Percentiles rank a stretch among this genome's conserved stretches.
phyloP scores from a whole-genome alignment of 2,888 invertebrate species.

The Nymphalis polychloros region DNA sequence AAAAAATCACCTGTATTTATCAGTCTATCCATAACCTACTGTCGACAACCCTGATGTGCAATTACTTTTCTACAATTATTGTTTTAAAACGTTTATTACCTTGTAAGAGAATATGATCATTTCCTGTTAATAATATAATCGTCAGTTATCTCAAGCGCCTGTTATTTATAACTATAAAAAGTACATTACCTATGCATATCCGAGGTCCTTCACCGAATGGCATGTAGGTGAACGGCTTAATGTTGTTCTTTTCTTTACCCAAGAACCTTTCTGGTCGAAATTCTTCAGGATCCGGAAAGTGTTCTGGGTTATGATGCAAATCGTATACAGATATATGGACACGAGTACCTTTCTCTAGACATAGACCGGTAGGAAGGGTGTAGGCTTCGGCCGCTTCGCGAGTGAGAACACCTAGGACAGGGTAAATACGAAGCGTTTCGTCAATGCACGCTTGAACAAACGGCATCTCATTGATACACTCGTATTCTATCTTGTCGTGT shows the following conservation, averaged over 20 bases:
- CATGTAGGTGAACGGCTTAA: slow-evolving; percentile 54
- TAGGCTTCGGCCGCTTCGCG: slow-evolving; percentile 58
- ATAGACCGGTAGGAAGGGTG: slow-evolving; percentile 48
- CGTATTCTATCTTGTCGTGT: slow-evolving; percentile 46
- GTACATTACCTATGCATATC: slow-evolving; percentile 54
- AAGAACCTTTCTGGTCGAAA: slow-evolving; percentile 60
- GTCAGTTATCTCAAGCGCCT: no score
- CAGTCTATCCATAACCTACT: no score
- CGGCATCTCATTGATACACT: slow-evolving; percentile 51
- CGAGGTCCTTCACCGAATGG: slow-evolving; percentile 62
- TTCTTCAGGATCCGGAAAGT: slow-evolving; percentile 57
- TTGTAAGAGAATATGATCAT: no score
- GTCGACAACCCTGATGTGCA: no score
- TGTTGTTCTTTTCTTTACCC: slow-evolving; percentile 47
- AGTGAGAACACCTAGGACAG: slow-evolving; percentile 51
- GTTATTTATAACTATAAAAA: neutral
- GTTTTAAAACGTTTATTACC: no score
- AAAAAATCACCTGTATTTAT: no score
- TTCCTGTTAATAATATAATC: no score
- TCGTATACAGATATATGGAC: slow-evolving; percentile 59
- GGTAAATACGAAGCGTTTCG: slow-evolving; percentile 56
- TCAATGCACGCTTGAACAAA: slow-evolving; percentile 54
- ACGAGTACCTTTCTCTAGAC: slow-evolving; percentile 54
- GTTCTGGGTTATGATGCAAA: slow-evolving; percentile 54
- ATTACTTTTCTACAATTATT: no score